Conservation (phyloP, 1,140 invertebrate species). For the Theocolax elegans region DNA sequence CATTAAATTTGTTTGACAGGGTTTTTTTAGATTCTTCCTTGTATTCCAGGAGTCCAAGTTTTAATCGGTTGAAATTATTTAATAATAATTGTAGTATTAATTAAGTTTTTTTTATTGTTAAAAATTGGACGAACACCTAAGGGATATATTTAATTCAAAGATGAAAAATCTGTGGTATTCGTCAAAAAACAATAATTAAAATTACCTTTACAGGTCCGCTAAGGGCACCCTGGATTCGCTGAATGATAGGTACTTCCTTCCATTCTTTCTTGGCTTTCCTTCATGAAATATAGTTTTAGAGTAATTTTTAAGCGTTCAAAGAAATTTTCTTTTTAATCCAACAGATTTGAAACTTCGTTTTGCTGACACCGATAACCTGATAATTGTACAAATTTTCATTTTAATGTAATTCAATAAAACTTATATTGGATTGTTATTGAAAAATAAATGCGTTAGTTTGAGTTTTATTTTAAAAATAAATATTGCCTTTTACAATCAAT, state of each 20-base stretch:
- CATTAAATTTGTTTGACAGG: slow-evolving; percentile 38
- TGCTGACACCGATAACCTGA: slow-evolving; percentile 39
- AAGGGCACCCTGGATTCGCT: slow-evolving; percentile 61
- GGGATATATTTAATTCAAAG: slow-evolving; percentile 29
- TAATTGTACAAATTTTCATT: slow-evolving; percentile 38
- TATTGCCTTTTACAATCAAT: slow-evolving; percentile 34
- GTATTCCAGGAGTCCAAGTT: slow-evolving; percentile 38
- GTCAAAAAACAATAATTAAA: slow-evolving; percentile 43
- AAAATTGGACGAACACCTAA: slow-evolving; percentile 31
- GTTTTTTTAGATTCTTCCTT: slow-evolving; percentile 39
- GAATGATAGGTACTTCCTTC: slow-evolving; percentile 63
- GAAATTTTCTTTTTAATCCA: slow-evolving; percentile 37
- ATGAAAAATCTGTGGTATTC: slow-evolving; percentile 30
- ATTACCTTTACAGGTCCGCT: slow-evolving; percentile 62
- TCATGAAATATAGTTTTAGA: slow-evolving; percentile 40
- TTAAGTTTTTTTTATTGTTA: slow-evolving; percentile 15
- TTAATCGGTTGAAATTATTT: slow-evolving; percentile 22
- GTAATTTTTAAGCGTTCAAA: slow-evolving; percentile 36
- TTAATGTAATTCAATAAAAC: slow-evolving; percentile 32
- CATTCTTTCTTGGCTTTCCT: slow-evolving; percentile 48
- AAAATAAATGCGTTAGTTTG: slow-evolving; percentile 29
- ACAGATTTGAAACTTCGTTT: slow-evolving; percentile 42
- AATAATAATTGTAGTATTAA: slow-evolving; percentile 11
- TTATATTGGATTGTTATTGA: slow-evolving; percentile 23
- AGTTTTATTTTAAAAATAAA: slow-evolving; percentile 39